These are phyloP conservation scores for Latrodectus geometricus DNA, from an alignment of 1,140 invertebrate species.

Conservation along the genomic window DNA sequence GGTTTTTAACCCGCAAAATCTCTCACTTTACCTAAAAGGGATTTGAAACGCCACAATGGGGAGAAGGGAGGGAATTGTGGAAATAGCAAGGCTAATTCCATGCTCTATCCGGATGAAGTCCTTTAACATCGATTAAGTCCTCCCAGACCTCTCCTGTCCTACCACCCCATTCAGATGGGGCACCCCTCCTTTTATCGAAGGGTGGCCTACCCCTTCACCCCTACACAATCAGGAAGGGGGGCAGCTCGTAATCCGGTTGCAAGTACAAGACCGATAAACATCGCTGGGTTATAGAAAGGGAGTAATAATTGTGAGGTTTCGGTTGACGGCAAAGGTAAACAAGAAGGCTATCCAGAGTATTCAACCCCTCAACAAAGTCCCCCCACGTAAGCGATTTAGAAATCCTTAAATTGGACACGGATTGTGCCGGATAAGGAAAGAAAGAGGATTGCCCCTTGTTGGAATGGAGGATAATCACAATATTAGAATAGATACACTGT, in stretches of 20 bases:
- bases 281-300: constrained; percentile 16
- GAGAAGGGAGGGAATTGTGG: constrained; percentile 19
- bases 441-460: constrained; percentile 31
- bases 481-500: too few species aligned
- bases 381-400: neutral
- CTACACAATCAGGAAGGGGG: neutral
- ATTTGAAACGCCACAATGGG: constrained; percentile 38
- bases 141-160: neutral
- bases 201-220: neutral
- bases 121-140: constrained; percentile 55
- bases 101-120: constrained; percentile 16
- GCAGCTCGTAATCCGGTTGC: constrained; percentile 47
- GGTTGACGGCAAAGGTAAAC: constrained; percentile 50
- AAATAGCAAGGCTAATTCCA: neutral
- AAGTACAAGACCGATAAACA: constrained; percentile 56
- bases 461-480: too few species aligned
- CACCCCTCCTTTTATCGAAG: neutral
- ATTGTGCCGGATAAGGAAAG: constrained; percentile 45
- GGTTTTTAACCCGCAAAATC: constrained; percentile 52
- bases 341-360: constrained; percentile 9
- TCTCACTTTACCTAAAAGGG: constrained; percentile 53
- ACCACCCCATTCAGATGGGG: neutral
- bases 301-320: constrained; percentile 55
- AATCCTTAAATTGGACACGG: neutral
- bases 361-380: too few species aligned